Base-by-base conservation (phyloP, 37 sponge, comb jelly and placozoan species). In the Chondrilla cf. caribensis region DNA sequence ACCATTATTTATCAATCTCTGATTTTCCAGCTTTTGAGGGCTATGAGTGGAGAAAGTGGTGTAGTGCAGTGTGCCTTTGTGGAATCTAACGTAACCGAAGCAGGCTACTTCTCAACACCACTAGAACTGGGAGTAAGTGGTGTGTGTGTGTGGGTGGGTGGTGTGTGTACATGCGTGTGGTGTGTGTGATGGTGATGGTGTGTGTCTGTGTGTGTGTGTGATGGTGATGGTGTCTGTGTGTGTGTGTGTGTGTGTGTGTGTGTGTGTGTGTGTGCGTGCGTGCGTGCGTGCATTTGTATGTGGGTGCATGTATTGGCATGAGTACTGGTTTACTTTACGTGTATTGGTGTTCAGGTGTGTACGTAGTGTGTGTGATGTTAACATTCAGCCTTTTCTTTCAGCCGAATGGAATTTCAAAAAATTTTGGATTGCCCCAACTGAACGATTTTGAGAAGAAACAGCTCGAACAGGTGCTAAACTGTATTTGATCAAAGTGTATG, bases 21-120 rank as follows among this genome's bases (percentile, higher is more conserved):
- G 25, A 25, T 80, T 15, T 7, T 55, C 5, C 42, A 91, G 93
- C 54, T 92, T 54, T 37, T 95, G 33, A 70, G 65, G 54, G 95
- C 93, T 0, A 77, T 95, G 83, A 81, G 57, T 51, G 92, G 94
- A 39, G 84, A 91, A 71, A 71, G 77, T 58, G 84, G 71, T 37
- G 90, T 98, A 7, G 94, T 96, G 54, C 96, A 98, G 83, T 98
- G 99, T 90, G 90, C 94, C 64, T 98, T 83, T 83, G 96, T 97
- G 58, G 84, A 90, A 60, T 95, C 95, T 0, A 78, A 82, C 44
- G 91, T 94, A 36, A 86, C 94, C 15, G 97, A 96, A 33, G 84
- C 93, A 17, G 51, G 86, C 15, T 98, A 96, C 83, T 98, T 98
- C 83, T 86, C 99, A 3, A 98, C 94, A 17, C 96, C 96, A 41